These are phyloP conservation scores for Sibirionetta formosa DNA, from an alignment of 2,797 vertebrate genomes.

Conservation along the genomic window DNA sequence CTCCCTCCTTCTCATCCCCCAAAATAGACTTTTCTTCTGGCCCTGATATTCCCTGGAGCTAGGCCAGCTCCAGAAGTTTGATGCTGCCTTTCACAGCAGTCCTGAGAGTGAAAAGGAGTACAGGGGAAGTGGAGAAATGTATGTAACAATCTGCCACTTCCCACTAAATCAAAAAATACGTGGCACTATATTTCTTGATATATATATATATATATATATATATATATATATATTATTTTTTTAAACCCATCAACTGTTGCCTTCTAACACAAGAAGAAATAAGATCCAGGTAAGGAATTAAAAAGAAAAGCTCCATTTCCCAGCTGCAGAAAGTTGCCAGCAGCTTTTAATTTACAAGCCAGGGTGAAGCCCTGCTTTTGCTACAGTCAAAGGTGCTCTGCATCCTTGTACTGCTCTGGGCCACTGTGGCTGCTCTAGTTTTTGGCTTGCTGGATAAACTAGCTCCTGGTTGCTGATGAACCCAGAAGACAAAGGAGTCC, in stretches of 20 bases:
- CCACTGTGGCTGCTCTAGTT: not conserved
- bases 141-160: not conserved
- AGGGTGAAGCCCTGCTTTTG: not conserved
- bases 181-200: not conserved
- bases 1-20: not conserved
- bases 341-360: not conserved
- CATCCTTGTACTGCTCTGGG: not conserved
- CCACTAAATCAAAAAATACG: not conserved
- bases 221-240: not conserved
- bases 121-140: not conserved
- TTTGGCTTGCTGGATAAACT: not conserved
- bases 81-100: not conserved
- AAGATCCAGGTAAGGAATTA: not conserved
- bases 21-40: not conserved
- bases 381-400: not conserved
- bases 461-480: not conserved
- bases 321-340: not conserved
- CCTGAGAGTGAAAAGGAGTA: not conserved
- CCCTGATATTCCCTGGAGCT: not conserved
- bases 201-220: not conserved
- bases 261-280: not conserved
- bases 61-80: not conserved
- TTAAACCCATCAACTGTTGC: not conserved
- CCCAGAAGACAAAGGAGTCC: not conserved
- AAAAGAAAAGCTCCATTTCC: not conserved